phyloP scores from a whole-genome alignment of 2,888 invertebrate genomes.

The Parnassius smintheus region DNA sequence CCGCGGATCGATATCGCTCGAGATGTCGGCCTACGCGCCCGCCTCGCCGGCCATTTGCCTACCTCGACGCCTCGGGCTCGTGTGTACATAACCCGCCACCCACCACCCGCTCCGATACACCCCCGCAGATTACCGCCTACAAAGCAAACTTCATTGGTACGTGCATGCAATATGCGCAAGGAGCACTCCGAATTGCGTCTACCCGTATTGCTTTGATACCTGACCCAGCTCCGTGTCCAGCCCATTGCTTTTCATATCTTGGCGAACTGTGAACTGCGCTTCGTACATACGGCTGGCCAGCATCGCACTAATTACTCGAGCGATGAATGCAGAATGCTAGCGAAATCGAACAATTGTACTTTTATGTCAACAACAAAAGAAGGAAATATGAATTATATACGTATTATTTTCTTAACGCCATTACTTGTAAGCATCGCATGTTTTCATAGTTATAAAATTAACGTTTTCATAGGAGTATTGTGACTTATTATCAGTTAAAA shows the following conservation, averaged over 20 bases:
- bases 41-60: slow-evolving; percentile 80
- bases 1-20: slow-evolving; percentile 78
- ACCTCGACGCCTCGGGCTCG: slow-evolving; percentile 79
- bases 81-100: slow-evolving; percentile 78
- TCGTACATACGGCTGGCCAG: slow-evolving; percentile 42
- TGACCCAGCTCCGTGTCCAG: slow-evolving; percentile 45
- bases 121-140: slow-evolving; percentile 80
- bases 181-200: slow-evolving; percentile 71
- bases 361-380: not conserved
- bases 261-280: slow-evolving; percentile 51
- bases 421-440: too few species aligned
- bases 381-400: not conserved
- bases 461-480: too few species aligned
- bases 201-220: slow-evolving; percentile 73
- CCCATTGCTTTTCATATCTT: slow-evolving; percentile 48
- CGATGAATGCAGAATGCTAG: slow-evolving; percentile 26
- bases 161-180: slow-evolving; percentile 81
- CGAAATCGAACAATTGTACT: not conserved
- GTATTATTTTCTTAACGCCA: too few species aligned
- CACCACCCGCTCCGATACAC: slow-evolving; percentile 71
- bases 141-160: slow-evolving; percentile 81
- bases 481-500: too few species aligned
- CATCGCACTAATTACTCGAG: slow-evolving; percentile 66
- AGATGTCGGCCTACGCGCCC: slow-evolving; percentile 78
- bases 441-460: too few species aligned